A percentile compares a stretch with the other conserved stretches of the same genome.
Conservation (phyloP, 2,888 invertebrate species). For the Eugnorisma glareosa region DNA sequence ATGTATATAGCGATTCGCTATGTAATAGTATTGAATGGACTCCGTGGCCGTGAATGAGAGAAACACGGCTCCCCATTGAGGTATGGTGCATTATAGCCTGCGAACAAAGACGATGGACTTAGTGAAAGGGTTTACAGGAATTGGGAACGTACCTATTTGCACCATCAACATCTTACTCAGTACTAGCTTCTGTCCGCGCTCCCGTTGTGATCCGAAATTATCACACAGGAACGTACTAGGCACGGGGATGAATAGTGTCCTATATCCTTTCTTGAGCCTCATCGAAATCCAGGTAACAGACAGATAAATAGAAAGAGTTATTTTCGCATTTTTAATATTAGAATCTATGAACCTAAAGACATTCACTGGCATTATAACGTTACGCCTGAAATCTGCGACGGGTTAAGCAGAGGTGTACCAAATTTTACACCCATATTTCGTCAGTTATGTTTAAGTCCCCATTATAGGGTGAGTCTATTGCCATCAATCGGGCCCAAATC, state of each 20-base stretch:
- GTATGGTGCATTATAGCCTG: not conserved
- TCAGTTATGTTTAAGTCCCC: not conserved
- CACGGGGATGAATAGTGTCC: not conserved
- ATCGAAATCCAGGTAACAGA: not conserved
- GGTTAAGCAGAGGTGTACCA: not conserved
- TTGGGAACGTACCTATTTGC: not conserved
- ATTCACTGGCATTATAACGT: not conserved
- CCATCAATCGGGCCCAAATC: not conserved
- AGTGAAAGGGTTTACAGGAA: not conserved
- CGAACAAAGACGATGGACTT: not conserved
- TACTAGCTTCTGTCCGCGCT: not conserved
- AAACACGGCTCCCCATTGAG: no score
- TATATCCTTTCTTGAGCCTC: not conserved
- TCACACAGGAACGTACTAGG: not conserved
- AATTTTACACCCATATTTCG: not conserved
- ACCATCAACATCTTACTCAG: not conserved
- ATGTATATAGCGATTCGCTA: no score
- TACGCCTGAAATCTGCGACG: not conserved
- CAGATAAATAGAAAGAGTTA: no score
- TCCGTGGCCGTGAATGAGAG: no score
- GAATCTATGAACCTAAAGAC: no score
- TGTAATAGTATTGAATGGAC: no score
- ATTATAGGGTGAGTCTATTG: not conserved
- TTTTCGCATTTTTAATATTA: no score
- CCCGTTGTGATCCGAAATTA: not conserved